Evolutionary conservation across 2,113 vertebrate genomes (phyloP).

Genomic region (Daphoenositta chrysoptera): DNA sequence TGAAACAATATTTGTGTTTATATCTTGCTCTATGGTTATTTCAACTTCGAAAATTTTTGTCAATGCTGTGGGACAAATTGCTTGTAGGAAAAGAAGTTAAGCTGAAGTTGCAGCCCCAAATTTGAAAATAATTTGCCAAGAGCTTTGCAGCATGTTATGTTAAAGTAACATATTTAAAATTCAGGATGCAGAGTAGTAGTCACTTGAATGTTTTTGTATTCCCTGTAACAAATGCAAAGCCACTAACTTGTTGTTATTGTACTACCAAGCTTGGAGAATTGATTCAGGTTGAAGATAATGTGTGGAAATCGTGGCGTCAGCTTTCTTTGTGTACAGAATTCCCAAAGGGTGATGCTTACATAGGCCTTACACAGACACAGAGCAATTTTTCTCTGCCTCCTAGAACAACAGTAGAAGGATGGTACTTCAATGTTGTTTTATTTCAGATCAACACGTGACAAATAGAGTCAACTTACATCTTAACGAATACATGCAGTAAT

Average conservation of each 20-base stretch:
- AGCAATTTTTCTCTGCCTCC: background rate
- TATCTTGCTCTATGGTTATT: background rate
- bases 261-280: background rate
- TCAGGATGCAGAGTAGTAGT: background rate
- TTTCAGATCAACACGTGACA: background rate
- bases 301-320: background rate
- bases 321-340: background rate
- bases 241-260: background rate
- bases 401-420: background rate
- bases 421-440: background rate
- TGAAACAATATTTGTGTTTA: background rate
- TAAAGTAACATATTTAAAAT: background rate
- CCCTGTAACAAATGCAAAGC: background rate
- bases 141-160: background rate
- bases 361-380: background rate
- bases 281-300: background rate
- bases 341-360: accelerated
- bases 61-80: background rate
- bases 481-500: background rate
- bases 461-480: background rate
- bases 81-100: background rate
- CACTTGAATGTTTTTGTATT: background rate
- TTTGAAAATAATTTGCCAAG: background rate
- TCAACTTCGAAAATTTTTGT: background rate
- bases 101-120: background rate